A percentile compares a stretch with the other conserved stretches of the same genome.
These are phyloP conservation scores for Pangasius macronema DNA, from an alignment of 2,797 vertebrate genomes.

Conservation along the genomic window DNA sequence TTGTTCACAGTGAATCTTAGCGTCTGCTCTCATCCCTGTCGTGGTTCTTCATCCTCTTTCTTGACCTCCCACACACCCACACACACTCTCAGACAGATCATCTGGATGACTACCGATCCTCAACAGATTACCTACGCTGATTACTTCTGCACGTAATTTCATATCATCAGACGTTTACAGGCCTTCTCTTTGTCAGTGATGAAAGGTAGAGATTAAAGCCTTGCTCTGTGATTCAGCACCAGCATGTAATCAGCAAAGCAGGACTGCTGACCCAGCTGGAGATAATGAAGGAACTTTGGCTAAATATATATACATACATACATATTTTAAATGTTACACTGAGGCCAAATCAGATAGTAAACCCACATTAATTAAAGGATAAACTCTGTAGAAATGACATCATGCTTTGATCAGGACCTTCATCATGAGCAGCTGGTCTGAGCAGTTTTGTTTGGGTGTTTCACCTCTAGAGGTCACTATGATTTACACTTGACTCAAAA, in stretches of 20 bases:
- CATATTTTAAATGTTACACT: conserved; percentile 3
- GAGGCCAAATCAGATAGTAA: conserved; percentile 15
- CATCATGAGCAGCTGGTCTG: background rate
- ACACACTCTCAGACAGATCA: background rate
- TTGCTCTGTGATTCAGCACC: conserved; percentile 36
- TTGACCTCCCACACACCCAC: background rate
- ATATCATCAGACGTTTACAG: conserved; percentile 5
- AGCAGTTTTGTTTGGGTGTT: background rate
- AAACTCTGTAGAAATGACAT: conserved; percentile 11
- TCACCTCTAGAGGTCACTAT: conserved; percentile 34
- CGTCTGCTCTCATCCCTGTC: background rate
- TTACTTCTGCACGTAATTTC: conserved; percentile 19
- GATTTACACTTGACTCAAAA: background rate
- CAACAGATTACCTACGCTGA: conserved; percentile 29
- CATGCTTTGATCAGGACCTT: background rate
- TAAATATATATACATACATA: background rate
- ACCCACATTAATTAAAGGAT: conserved; percentile 19
- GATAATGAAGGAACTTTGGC: conserved; percentile 6
- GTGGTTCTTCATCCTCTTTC: background rate
- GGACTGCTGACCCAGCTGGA: conserved; percentile 20
- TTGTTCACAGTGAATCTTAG: background rate
- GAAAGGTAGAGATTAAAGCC: conserved; percentile 17
- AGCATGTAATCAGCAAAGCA: conserved; percentile 34
- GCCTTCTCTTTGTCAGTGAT: conserved; percentile 23
- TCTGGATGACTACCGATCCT: background rate